phyloP scores from a whole-genome alignment of 2,113 vertebrate genomes.

The Cynoglossus semilaevis region DNA sequence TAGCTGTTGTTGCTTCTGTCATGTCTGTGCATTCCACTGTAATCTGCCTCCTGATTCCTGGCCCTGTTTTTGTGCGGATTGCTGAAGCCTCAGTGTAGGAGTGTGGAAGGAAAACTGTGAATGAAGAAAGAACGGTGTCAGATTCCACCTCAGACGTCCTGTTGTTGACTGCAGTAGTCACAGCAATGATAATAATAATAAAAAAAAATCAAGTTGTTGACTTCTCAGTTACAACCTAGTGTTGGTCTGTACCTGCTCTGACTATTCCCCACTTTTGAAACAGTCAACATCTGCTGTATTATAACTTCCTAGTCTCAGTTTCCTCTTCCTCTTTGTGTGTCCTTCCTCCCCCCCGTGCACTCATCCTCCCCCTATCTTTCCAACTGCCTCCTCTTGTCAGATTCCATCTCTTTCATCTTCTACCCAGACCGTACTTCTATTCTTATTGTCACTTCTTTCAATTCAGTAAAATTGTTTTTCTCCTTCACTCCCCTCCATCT shows the following conservation, averaged over 20 bases:
- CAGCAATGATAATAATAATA: slow-evolving; percentile 23
- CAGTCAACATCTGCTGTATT: slow-evolving; percentile 14
- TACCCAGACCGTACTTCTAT: slow-evolving; percentile 34
- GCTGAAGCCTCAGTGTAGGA: slow-evolving; percentile 29
- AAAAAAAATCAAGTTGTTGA: slow-evolving; percentile 23
- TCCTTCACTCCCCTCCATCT: not conserved
- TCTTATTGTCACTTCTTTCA: slow-evolving; percentile 27
- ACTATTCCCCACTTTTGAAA: slow-evolving; percentile 27
- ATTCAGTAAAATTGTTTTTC: slow-evolving; percentile 10
- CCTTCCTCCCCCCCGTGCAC: slow-evolving; percentile 33
- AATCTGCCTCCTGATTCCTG: slow-evolving; percentile 58
- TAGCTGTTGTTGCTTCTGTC: slow-evolving; percentile 23
- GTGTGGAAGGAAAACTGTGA: slow-evolving; percentile 27
- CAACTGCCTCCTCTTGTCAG: slow-evolving; percentile 51
- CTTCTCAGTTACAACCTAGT: slow-evolving; percentile 2
- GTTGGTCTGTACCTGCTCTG: slow-evolving; percentile 3
- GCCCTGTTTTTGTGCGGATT: slow-evolving; percentile 49
- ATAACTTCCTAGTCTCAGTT: slow-evolving; percentile 15
- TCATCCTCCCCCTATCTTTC: slow-evolving; percentile 12
- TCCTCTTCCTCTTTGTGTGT: slow-evolving; percentile 21
- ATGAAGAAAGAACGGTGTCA: slow-evolving; percentile 39
- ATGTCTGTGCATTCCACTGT: slow-evolving; percentile 44
- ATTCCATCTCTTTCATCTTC: slow-evolving; percentile 52
- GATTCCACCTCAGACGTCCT: slow-evolving; percentile 50
- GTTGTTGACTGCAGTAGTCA: slow-evolving; percentile 46